A percentile compares a stretch with the other conserved stretches of the same genome.
phyloP scores from a whole-genome alignment of 2,113 vertebrate genomes.

The Baryphthengus martii region DNA sequence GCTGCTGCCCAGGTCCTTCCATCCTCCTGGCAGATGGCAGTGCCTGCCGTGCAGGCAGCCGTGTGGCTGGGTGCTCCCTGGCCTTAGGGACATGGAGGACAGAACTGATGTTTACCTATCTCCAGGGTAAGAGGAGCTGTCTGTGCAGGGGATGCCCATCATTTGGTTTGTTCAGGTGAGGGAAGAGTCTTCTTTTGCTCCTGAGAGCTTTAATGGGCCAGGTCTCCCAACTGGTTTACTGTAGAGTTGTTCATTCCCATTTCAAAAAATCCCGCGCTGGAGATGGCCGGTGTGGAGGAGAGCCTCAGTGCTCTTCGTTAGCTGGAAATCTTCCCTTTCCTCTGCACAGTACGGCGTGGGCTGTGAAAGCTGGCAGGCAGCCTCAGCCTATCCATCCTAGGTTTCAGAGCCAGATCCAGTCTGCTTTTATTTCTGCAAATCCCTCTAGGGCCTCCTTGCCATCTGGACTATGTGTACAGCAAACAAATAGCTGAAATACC shows the following conservation, averaged over 20 bases:
- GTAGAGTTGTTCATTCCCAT: background rate
- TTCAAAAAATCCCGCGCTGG: background rate
- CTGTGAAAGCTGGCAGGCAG: background rate
- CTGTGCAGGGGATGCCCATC: background rate
- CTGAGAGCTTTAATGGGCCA: background rate
- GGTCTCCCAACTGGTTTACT: background rate
- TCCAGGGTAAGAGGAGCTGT: background rate
- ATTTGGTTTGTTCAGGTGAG: background rate
- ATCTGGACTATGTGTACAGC: background rate
- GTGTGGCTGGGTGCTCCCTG: background rate
- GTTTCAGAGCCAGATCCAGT: background rate
- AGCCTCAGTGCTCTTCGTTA: background rate
- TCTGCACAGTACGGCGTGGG: rapidly evolving
- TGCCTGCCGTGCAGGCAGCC: background rate
- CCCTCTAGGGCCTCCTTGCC: background rate
- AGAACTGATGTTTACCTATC: background rate
- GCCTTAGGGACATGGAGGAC: background rate
- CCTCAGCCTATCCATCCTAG: background rate
- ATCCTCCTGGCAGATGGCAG: background rate
- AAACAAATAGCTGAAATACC: background rate
- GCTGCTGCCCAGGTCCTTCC: background rate
- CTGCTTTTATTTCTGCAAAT: background rate
- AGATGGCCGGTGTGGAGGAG: background rate
- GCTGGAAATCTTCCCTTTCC: background rate
- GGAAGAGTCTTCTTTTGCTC: background rate